phyloP scores from a whole-genome alignment of 2,797 vertebrate genomes.

The Tadarida brasiliensis region DNA sequence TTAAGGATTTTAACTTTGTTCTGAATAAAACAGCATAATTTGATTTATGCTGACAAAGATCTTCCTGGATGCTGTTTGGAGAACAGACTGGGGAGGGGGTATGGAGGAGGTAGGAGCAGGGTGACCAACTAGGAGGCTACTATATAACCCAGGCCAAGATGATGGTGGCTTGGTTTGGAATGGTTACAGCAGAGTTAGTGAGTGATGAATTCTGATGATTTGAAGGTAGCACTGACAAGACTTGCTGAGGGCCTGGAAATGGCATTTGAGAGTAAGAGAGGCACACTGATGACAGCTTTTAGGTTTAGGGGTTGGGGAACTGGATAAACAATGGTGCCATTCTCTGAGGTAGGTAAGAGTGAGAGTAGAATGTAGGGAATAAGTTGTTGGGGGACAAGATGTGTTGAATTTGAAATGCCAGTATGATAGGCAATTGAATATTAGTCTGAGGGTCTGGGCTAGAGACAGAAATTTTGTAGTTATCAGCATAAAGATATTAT shows the following conservation, averaged over 20 bases:
- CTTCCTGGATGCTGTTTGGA: neutral
- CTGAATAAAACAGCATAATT: neutral
- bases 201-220: slow-evolving; percentile 41
- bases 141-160: neutral
- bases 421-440: neutral
- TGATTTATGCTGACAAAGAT: neutral
- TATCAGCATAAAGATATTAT: neutral
- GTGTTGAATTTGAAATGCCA: neutral
- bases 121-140: neutral
- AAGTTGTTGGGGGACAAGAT: neutral
- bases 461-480: slow-evolving; percentile 1
- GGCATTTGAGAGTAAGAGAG: neutral
- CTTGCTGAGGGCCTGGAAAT: neutral
- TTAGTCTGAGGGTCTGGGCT: neutral
- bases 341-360: neutral
- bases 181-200: neutral
- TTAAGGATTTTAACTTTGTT: neutral
- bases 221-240: neutral
- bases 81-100: neutral
- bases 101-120: neutral
- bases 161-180: neutral
- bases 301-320: neutral
- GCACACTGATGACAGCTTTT: neutral
- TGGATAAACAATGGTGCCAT: neutral
- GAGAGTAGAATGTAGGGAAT: neutral